Conservation (phyloP, 2,888 invertebrate species). For the Drosophila vallismaia region DNA sequence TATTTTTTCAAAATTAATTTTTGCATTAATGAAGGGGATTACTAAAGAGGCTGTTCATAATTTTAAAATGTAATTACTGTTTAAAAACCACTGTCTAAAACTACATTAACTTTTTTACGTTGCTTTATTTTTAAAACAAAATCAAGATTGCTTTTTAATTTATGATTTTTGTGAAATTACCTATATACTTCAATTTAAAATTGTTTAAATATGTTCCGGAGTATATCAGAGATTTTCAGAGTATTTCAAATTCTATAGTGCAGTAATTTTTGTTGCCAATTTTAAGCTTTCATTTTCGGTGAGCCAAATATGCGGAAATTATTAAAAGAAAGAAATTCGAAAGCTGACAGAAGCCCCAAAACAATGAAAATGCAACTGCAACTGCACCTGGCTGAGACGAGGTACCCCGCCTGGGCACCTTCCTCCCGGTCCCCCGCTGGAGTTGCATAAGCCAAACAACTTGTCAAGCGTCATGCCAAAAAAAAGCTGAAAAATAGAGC, state of each 20-base stretch:
- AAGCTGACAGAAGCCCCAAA: conserved; percentile 35
- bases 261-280: background rate
- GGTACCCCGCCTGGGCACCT: conserved; percentile 2
- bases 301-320: conserved; percentile 62
- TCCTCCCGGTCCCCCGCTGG: conserved; percentile 35
- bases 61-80: background rate
- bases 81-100: no score
- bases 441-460: conserved; percentile 51
- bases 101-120: no score
- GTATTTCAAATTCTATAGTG: background rate
- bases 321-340: conserved; percentile 43
- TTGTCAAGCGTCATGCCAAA: conserved; percentile 64
- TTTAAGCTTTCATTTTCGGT: conserved; percentile 35
- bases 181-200: no score
- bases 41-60: background rate
- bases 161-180: no score
- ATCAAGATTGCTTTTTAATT: no score
- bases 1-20: background rate
- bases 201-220: background rate
- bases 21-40: background rate
- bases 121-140: no score
- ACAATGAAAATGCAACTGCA: conserved; percentile 30
- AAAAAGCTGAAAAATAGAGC: conserved; percentile 26
- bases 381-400: conserved; percentile 19
- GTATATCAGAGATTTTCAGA: no score